phyloP scores from a whole-genome alignment of 92 coral and sea anemone genomes.

The Epizoanthus scotinus region DNA sequence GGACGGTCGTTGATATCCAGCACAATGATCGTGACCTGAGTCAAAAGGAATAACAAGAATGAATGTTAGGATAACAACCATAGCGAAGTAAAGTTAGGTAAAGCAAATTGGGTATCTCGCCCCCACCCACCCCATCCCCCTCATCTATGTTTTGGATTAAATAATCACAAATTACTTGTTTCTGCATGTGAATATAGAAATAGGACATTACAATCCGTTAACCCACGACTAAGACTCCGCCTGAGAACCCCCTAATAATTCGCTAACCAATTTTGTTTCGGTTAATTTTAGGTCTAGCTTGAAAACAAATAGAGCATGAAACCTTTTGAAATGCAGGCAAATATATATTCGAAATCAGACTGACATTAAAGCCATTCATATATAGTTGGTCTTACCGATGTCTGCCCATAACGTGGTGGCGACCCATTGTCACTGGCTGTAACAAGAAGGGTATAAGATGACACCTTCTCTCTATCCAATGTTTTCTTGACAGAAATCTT shows the following conservation, averaged over 20 bases:
- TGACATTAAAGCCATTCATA: no score
- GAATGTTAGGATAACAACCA: background rate
- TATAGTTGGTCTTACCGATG: conserved; percentile 66
- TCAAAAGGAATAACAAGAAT: background rate
- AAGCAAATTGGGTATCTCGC: no score
- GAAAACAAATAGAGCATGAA: background rate
- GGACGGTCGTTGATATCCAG: conserved; percentile 87
- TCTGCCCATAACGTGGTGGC: conserved; percentile 81
- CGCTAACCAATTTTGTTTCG: background rate
- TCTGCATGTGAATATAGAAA: no score
- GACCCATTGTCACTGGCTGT: conserved; percentile 79
- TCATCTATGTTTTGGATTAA: no score
- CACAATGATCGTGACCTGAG: conserved; percentile 74
- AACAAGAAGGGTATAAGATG: conserved; percentile 71
- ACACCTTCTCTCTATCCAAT: conserved; percentile 73
- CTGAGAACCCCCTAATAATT: no score
- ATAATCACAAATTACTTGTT: no score
- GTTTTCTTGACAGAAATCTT: conserved; percentile 65
- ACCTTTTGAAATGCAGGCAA: background rate
- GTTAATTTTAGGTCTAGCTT: background rate
- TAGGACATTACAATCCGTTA: no score
- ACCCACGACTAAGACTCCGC: no score
- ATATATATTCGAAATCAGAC: no score
- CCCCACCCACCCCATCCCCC: no score
- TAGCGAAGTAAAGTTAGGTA: background rate